Evolutionary conservation across 2,113 vertebrate species (phyloP), one percentile per base, ranked within the genome.

Genomic region (Odocoileus virginianus): DNA sequence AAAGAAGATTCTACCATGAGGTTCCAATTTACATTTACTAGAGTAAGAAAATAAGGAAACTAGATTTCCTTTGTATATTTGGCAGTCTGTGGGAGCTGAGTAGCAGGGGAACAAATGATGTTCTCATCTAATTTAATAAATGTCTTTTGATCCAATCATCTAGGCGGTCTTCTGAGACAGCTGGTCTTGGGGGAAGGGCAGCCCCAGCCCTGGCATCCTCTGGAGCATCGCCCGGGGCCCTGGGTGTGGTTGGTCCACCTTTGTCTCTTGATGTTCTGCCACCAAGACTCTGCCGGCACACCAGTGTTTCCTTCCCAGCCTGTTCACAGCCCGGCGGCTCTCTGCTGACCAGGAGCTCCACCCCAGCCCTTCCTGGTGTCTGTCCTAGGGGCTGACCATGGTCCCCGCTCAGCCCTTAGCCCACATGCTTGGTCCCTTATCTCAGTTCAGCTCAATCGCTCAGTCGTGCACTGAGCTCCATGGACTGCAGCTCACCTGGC

Each of bases 151-250:
- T 54, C 64, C 83, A 89, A 36, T 71, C 16, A 91, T 40, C 55
- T 16, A 40, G 40, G 19, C 4, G 0, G 54, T 78, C 76, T 30
- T 61, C 33, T 15, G n/a, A 27, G 79, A 27, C 36, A 28, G 52
- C 36, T 43, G 15, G 45, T 4, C 4, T 3, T 11, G 7, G 21
- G 55, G 13, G 7, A 12, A 61, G 78, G 21, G 55, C 36, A 30
- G 61, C 60, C 33, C 19, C 0, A 15, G 81, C 52, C 82, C 33
- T 21, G 57, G 12, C 2, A 15, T 2, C 45, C 57, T 21, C 0
- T 6, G 36, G 27, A 45, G 47, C 23, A 0, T n/a, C 1, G 16
- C 33, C 50, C 0, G 1, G 40, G 64, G 27, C 8, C 10, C 74
- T 14, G 3, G 25, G 57, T 30, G 23, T 1, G 4, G 5, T 6